Evolutionary conservation across 2,888 invertebrate species (phyloP).

Genomic region (Coleophora flavipennella): DNA sequence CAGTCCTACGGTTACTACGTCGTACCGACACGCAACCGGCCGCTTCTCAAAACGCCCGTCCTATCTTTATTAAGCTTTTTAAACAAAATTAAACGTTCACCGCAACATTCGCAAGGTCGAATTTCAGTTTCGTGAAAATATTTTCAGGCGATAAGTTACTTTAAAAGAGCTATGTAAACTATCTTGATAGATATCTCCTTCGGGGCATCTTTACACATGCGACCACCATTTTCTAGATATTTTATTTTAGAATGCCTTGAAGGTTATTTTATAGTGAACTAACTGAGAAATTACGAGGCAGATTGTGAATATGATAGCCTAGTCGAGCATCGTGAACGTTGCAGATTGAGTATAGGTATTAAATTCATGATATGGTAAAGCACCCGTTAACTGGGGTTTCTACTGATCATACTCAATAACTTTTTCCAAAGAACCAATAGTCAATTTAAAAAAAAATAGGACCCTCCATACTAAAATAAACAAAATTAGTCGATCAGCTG

Average conservation of each 20-base stretch:
- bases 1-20: conserved; percentile 60
- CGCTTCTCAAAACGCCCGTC: conserved; percentile 26
- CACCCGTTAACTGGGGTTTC: no score
- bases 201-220: conserved; percentile 45
- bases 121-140: conserved; percentile 9
- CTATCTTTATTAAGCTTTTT: conserved; percentile 24
- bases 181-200: conserved; percentile 37
- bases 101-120: conserved; percentile 11
- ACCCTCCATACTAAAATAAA: no score
- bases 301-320: conserved; percentile 35
- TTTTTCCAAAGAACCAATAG: no score
- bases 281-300: conserved; percentile 32
- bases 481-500: no score
- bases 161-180: conserved; percentile 27
- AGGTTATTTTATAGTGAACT: conserved; percentile 32
- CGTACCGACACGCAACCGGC: conserved; percentile 44
- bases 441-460: no score
- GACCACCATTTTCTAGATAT: conserved; percentile 41
- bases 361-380: conserved; percentile 13
- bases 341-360: conserved; percentile 24
- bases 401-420: no score
- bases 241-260: conserved; percentile 31
- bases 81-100: background rate
- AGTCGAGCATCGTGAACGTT: conserved; percentile 15
- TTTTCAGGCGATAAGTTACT: conserved; percentile 17